Percentiles rank a stretch among this genome's conserved stretches.
Evolutionary conservation across 1,140 invertebrate genomes (phyloP).

Genomic region (Papilio aristodemus): DNA sequence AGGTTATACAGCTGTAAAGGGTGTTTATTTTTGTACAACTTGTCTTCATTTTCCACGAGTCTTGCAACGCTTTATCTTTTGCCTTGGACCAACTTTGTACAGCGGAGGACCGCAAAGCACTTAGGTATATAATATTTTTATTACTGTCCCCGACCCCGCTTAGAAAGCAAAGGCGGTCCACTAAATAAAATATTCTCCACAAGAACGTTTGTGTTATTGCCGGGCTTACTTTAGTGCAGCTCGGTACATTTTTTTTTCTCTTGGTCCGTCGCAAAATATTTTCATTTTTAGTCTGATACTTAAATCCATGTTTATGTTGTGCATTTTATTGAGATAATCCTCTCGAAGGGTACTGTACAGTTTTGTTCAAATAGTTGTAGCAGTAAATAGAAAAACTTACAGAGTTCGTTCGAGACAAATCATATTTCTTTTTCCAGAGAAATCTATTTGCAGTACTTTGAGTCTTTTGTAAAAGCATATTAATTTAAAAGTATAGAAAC

Average conservation of each 20-base stretch:
- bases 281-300: conserved; percentile 37
- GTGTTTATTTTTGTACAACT: neutral
- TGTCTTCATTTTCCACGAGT: too few relatives aligned
- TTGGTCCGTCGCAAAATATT: conserved; percentile 42
- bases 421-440: neutral
- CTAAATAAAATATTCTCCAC: conserved; percentile 71
- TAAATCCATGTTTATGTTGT: conserved; percentile 15
- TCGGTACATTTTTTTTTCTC: conserved; percentile 45
- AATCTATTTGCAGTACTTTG: too few relatives aligned
- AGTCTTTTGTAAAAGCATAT: too few relatives aligned
- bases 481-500: too few relatives aligned
- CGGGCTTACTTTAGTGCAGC: conserved; percentile 48
- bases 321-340: conserved; percentile 3
- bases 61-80: conserved; percentile 3
- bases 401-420: neutral
- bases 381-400: neutral
- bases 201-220: conserved; percentile 59
- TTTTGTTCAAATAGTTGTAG: neutral
- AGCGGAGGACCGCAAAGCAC: conserved; percentile 53
- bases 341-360: neutral
- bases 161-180: conserved; percentile 60
- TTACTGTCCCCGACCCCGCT: conserved; percentile 59
- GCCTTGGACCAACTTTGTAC: conserved; percentile 34
- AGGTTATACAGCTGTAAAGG: too few relatives aligned
- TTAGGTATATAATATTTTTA: conserved; percentile 77